Evolutionary conservation across 2,888 invertebrate genomes (phyloP).

Genomic region (Cyrtodaria siliqua): DNA sequence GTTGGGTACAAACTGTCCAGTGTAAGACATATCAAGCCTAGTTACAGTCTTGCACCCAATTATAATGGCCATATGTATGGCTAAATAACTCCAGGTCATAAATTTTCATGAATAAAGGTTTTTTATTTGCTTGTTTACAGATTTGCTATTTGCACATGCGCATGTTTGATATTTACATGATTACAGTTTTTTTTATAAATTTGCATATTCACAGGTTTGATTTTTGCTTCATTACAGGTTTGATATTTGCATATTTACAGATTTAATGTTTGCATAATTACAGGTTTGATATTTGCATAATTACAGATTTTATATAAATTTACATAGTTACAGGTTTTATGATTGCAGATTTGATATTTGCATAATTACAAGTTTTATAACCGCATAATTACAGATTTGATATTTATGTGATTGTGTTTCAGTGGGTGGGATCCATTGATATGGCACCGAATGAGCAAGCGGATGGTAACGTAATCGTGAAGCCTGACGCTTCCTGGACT

Average conservation of each 20-base stretch:
- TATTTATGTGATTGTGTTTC: constrained; percentile 24
- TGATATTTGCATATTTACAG: too few species aligned
- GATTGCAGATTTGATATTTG: not conserved
- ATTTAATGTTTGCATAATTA: too few species aligned
- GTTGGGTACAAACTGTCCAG: too few species aligned
- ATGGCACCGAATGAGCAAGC: constrained; percentile 93
- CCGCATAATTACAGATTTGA: not conserved
- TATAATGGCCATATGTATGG: too few species aligned
- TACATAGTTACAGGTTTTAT: not conserved
- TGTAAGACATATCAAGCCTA: too few species aligned
- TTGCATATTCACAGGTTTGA: not conserved
- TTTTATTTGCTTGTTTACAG: too few species aligned
- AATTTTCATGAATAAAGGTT: too few species aligned
- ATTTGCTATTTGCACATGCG: too few species aligned
- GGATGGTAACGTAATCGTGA: constrained; percentile 95
- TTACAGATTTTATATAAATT: not conserved
- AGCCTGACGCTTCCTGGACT: constrained; percentile 91
- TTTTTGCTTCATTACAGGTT: not conserved
- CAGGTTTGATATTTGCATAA: too few species aligned
- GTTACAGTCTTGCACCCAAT: too few species aligned
- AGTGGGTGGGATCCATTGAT: constrained; percentile 97
- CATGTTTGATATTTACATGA: too few species aligned
- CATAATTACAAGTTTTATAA: not conserved
- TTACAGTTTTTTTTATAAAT: not conserved
- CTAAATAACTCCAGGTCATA: too few species aligned